Percentiles rank a stretch among this genome's conserved stretches.
phyloP scores from a whole-genome alignment of 2,113 vertebrate genomes.

The Cichladusa arquata region DNA sequence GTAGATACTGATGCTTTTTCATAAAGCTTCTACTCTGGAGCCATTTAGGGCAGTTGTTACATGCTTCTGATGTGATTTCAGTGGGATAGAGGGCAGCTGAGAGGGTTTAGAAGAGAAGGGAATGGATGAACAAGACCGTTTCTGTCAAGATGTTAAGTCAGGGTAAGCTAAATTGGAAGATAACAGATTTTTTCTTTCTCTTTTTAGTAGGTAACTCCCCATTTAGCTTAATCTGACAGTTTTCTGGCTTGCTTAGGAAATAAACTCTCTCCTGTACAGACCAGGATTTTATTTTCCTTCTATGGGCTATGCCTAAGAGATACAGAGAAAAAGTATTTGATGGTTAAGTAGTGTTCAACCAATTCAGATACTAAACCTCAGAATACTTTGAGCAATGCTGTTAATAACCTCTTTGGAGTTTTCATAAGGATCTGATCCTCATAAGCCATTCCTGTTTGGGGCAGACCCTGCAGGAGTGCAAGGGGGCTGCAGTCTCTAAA shows the following conservation, averaged over 20 bases:
- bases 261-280: neutral
- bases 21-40: neutral
- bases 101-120: neutral
- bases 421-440: neutral
- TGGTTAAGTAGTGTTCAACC: neutral
- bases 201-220: neutral
- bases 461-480: neutral
- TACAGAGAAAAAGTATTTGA: neutral
- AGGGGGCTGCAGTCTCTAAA: neutral
- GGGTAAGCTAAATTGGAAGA: neutral
- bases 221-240: neutral
- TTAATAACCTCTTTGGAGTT: neutral
- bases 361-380: neutral
- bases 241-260: neutral
- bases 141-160: neutral
- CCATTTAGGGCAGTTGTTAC: neutral
- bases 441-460: neutral
- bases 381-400: neutral
- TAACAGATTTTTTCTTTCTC: neutral
- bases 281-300: neutral
- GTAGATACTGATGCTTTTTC: neutral
- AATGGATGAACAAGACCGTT: neutral
- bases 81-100: neutral
- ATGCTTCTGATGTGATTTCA: neutral
- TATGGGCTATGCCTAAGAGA: neutral